These are phyloP conservation scores for Nothura maculosa DNA, from an alignment of 2,797 vertebrate genomes.

Conservation along the genomic window DNA sequence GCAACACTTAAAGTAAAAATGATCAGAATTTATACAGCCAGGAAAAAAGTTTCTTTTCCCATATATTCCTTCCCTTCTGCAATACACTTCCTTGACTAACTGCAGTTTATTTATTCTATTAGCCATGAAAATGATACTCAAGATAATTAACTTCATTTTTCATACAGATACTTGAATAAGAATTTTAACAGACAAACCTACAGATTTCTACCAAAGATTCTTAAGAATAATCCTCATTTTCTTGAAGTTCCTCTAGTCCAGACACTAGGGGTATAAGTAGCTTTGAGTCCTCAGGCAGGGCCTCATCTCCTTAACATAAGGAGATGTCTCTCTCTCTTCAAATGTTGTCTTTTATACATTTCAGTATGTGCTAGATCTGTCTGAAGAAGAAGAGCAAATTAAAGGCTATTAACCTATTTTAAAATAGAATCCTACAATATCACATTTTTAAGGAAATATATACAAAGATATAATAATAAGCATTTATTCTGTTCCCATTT, in stretches of 20 bases:
- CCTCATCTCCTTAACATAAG: background rate
- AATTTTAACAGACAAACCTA: background rate
- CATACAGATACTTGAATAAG: background rate
- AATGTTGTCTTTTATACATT: background rate
- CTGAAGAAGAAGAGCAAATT: background rate
- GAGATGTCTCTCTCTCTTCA: background rate
- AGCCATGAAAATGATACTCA: background rate
- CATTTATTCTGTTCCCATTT: background rate
- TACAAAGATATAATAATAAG: background rate
- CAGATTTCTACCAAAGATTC: background rate
- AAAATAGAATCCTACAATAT: background rate
- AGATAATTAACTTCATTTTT: background rate
- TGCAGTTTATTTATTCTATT: background rate
- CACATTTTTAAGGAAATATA: background rate
- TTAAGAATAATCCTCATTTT: background rate
- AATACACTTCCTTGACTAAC: background rate
- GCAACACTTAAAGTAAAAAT: background rate
- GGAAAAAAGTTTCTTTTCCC: background rate
- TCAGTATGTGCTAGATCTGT: background rate
- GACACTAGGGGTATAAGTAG: background rate
- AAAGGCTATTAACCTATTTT: background rate
- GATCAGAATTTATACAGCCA: background rate
- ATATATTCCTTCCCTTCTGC: background rate
- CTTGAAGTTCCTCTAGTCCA: background rate
- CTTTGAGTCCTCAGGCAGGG: background rate